Base-by-base conservation (phyloP, 2,113 vertebrate species). In the Nycticryphes semicollaris region DNA sequence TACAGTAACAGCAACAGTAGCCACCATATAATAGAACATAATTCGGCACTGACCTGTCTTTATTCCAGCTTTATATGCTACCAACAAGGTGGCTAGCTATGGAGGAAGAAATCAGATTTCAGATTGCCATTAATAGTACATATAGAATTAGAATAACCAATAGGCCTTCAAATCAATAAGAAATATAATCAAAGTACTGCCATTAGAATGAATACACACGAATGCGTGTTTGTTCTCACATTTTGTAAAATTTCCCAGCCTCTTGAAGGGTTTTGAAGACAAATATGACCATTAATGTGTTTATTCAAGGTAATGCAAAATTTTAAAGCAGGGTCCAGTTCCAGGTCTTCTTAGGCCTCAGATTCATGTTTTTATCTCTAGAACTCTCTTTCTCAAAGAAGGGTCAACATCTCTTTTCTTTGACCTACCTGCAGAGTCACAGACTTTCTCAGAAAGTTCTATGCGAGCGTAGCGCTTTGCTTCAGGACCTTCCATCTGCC, bases 381-480 rank as follows among this genome's bases (percentile, higher is more conserved):
- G 13, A 80, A 53, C 23, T 68, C 12, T 4, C 59, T 37, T 81
- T 60, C 31, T 76, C 68, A 59, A 43, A 63, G 25, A 50, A 45
- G 24, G 62, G 67, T 12, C 31, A 67, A 5, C 21, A 11, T 3
- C 8, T 6, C 7, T 51, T 45, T 51, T 62, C 18, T 54, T 5
- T 35, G 35, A 73, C 94, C 90, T 50, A 98, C 99, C 99, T 98
- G 99, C 98, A 89, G 99, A 99, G 94, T 99, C 99, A 37, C 99
- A 99, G 88, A 99, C 99, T 98, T 99, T 99, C 87, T 98, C 98
- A 2, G 99, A 99, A 33, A 99, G 98, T n/a, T 99, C 98, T 25
- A 99, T 99, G 56, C 98, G 98, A 51, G 99, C 98, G 0, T 98
- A 99, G 28, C 98, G 98, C 47, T 81, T 79, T 84, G 7, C 96